Evolutionary conservation across 2,888 invertebrate species (phyloP).

Genomic region (Yponomeuta plumbellus): DNA sequence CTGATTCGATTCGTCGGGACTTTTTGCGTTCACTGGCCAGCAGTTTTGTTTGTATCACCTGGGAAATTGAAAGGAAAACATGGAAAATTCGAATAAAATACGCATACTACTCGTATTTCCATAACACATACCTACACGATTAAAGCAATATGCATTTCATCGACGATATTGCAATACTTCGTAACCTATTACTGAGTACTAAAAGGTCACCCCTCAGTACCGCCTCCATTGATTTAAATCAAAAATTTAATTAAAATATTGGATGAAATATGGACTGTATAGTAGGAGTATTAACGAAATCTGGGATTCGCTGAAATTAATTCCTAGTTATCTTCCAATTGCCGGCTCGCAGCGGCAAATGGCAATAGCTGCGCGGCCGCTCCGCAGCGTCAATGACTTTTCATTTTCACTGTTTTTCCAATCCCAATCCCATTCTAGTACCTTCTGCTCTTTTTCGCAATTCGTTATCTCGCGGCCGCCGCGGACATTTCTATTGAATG

Average conservation of each 20-base stretch:
- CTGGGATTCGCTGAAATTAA: slow-evolving; percentile 1
- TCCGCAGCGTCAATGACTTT: slow-evolving; percentile 35
- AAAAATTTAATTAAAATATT: background rate
- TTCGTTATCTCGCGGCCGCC: slow-evolving; percentile 1
- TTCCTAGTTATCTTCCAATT: slow-evolving; percentile 8
- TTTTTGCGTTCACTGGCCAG: slow-evolving; percentile 33
- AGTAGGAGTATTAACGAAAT: background rate
- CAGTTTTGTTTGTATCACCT: slow-evolving; percentile 8
- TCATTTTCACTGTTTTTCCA: slow-evolving; percentile 43
- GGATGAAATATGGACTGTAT: background rate
- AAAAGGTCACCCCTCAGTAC: background rate
- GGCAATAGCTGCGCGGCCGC: slow-evolving; percentile 1
- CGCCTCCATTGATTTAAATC: background rate
- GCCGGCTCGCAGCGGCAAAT: background rate
- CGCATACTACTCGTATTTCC: background rate
- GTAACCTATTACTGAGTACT: too few species aligned
- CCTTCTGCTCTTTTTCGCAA: slow-evolving; percentile 11
- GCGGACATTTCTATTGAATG: slow-evolving; percentile 5
- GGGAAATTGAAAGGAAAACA: background rate
- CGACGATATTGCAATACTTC: background rate
- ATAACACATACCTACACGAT: background rate
- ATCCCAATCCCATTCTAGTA: slow-evolving; percentile 30
- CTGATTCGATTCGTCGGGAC: slow-evolving; percentile 53
- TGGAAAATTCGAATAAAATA: background rate
- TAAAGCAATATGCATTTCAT: background rate